Percentiles rank a stretch among this genome's conserved stretches.
phyloP scores from a whole-genome alignment of 2,797 vertebrate species.

The Mus spretus region DNA sequence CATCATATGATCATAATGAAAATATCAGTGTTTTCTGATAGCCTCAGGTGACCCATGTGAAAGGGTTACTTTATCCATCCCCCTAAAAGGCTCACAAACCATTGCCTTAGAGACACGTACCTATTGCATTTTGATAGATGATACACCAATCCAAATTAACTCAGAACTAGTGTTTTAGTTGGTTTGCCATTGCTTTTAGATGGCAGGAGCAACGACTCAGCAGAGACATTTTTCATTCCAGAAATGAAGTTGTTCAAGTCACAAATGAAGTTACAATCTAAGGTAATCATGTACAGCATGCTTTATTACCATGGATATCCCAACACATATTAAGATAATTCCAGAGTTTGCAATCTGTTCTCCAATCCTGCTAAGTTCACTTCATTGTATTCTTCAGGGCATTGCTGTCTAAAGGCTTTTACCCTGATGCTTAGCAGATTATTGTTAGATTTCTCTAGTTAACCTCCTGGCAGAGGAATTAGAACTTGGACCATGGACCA shows the following conservation, averaged over 20 bases:
- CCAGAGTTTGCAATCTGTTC: not conserved
- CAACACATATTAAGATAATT: not conserved
- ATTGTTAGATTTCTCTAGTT: not conserved
- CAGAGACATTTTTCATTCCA: not conserved
- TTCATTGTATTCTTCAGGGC: not conserved
- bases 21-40: not conserved
- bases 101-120: not conserved
- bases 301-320: not conserved
- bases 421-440: not conserved
- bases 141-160: not conserved
- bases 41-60: too few species aligned
- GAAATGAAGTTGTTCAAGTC: not conserved
- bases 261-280: not conserved
- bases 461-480: not conserved
- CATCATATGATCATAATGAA: not conserved
- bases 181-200: not conserved
- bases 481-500: not conserved
- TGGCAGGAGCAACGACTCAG: not conserved
- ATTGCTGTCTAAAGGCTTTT: not conserved
- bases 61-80: not conserved
- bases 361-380: not conserved
- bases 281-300: not conserved
- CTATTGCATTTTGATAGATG: constrained; percentile 27
- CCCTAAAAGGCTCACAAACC: fast-evolving
- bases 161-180: not conserved